These are phyloP conservation scores for Tridacna crocea DNA, from an alignment of 2,888 invertebrate genomes.

Conservation along the genomic window DNA sequence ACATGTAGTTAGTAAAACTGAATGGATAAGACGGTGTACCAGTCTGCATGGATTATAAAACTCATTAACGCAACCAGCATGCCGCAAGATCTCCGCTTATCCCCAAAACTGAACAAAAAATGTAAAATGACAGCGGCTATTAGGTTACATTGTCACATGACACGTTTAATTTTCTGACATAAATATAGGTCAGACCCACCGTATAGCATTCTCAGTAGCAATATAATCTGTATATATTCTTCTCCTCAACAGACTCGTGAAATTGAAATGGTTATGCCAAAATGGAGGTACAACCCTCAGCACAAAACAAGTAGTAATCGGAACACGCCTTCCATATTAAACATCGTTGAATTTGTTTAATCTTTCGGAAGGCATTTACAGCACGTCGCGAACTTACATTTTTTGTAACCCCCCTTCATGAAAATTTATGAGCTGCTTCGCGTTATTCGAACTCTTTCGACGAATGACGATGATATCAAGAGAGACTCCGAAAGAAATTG, in stretches of 20 bases:
- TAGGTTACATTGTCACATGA: conserved; percentile 19
- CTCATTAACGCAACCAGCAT: conserved; percentile 25
- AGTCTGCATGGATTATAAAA: conserved; percentile 18
- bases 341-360: conserved; percentile 17
- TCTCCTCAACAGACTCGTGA: neutral
- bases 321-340: conserved; percentile 5
- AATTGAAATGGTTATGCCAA: neutral
- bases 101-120: neutral
- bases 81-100: neutral
- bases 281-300: neutral
- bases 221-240: neutral
- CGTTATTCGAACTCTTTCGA: no score
- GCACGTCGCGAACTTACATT: conserved; percentile 1
- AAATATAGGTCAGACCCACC: conserved; percentile 20
- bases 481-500: no score
- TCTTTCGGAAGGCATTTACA: conserved; percentile 6
- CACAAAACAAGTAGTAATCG: conserved; percentile 2
- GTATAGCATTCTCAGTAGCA: neutral
- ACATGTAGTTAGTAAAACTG: neutral
- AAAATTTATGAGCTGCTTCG: no score
- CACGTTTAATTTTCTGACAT: neutral
- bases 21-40: neutral
- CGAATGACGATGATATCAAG: no score
- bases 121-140: neutral
- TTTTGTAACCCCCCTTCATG: no score